Evolutionary conservation across 2,113 vertebrate genomes (phyloP).

Genomic region (Haemorhous mexicanus): DNA sequence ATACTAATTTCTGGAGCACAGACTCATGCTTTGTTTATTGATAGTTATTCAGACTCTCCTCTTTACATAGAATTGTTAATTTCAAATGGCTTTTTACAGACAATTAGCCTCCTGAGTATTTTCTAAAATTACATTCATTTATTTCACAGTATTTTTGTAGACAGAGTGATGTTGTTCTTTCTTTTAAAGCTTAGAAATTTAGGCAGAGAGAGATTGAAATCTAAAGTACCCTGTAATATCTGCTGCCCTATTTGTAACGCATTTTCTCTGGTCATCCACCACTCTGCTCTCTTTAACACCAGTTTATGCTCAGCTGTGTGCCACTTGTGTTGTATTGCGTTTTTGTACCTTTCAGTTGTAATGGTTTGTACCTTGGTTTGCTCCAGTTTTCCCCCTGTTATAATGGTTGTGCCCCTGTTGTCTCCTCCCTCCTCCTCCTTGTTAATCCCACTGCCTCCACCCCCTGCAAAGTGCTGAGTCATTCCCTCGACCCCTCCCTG

Average conservation of each 20-base stretch:
- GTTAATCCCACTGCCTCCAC: too few relatives aligned
- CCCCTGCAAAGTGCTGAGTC: too few relatives aligned
- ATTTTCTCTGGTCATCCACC: neutral
- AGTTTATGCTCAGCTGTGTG: neutral
- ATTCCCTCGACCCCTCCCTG: too few relatives aligned
- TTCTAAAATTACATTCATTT: neutral
- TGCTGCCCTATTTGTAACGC: neutral
- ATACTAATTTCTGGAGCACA: slow-evolving; percentile 4
- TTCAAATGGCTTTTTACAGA: neutral
- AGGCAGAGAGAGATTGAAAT: neutral
- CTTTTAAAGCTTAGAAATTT: neutral
- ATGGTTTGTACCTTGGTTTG: too few relatives aligned
- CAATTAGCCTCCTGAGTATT: neutral
- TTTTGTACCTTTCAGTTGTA: too few relatives aligned
- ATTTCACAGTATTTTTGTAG: neutral
- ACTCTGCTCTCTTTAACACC: neutral
- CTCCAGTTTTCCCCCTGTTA: too few relatives aligned
- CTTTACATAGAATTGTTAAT: neutral
- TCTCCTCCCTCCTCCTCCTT: too few relatives aligned
- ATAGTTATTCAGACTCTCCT: neutral
- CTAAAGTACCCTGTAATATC: neutral
- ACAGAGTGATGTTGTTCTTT: neutral
- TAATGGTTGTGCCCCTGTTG: too few relatives aligned
- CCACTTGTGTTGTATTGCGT: neutral
- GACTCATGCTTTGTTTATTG: neutral